These are phyloP conservation scores for Oegoconia quadripuncta DNA, from an alignment of 2,888 invertebrate genomes.

Conservation along the genomic window DNA sequence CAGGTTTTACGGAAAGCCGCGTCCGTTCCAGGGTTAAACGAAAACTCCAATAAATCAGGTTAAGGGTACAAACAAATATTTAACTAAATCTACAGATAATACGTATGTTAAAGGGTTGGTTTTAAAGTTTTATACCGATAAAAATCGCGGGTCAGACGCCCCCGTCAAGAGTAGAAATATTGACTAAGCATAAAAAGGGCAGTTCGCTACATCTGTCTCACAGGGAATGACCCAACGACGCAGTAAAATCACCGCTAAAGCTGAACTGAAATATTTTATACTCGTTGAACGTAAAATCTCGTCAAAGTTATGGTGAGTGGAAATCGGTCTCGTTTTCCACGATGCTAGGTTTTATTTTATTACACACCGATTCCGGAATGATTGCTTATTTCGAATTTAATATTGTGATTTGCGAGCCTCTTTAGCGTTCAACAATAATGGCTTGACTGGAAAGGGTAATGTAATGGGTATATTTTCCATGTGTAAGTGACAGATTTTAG, in stretches of 20 bases:
- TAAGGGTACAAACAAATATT: too few species aligned
- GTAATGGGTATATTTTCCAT: too few species aligned
- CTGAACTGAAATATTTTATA: conserved; percentile 46
- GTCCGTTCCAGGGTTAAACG: too few species aligned
- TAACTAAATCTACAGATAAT: too few species aligned
- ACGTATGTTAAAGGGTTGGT: too few species aligned
- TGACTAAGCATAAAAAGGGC: conserved; percentile 32
- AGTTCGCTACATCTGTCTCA: conserved; percentile 32
- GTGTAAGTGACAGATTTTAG: too few species aligned
- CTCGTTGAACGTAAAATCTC: conserved; percentile 34
- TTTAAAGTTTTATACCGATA: background rate
- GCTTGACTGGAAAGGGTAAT: too few species aligned
- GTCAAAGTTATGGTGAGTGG: conserved; percentile 40
- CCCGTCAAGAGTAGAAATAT: conserved; percentile 28
- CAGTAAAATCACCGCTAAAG: conserved; percentile 37
- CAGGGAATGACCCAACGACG: conserved; percentile 21
- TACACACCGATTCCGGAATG: conserved; percentile 11
- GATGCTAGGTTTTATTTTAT: conserved; percentile 3
- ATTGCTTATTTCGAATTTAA: conserved; percentile 11
- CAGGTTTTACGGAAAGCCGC: too few species aligned
- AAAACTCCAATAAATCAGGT: too few species aligned
- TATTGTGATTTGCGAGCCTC: too few species aligned
- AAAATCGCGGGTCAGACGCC: background rate
- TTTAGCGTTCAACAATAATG: too few species aligned
- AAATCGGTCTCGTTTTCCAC: conserved; percentile 23